Evolutionary conservation across 1,140 invertebrate genomes (phyloP).

Genomic region (Tetraneura akinire): DNA sequence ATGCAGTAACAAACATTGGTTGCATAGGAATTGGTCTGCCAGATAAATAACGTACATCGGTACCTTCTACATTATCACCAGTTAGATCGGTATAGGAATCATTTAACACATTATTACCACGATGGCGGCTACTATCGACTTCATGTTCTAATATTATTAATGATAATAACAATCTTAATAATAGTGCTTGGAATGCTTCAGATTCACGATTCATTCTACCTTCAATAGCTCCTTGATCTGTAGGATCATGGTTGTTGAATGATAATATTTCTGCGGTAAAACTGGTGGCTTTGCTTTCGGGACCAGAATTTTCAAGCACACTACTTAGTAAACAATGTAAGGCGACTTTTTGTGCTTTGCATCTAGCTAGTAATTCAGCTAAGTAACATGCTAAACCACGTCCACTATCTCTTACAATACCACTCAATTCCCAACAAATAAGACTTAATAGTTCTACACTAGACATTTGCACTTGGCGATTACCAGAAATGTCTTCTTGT

Average conservation of each 20-base stretch:
- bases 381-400: slow-evolving; percentile 82
- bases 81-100: slow-evolving; percentile 56
- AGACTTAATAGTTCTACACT: slow-evolving; percentile 77
- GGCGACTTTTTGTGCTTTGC: slow-evolving; percentile 87
- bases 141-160: slow-evolving; percentile 77
- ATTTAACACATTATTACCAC: slow-evolving; percentile 53
- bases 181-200: slow-evolving; percentile 43
- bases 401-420: slow-evolving; percentile 80
- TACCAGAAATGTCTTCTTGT: slow-evolving; percentile 74
- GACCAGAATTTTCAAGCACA: slow-evolving; percentile 67
- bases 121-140: slow-evolving; percentile 53
- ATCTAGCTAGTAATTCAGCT: slow-evolving; percentile 76
- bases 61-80: slow-evolving; percentile 52
- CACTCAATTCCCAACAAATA: slow-evolving; percentile 75
- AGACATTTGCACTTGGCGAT: slow-evolving; percentile 74
- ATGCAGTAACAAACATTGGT: slow-evolving; percentile 81
- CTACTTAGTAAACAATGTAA: slow-evolving; percentile 81
- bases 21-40: slow-evolving; percentile 76
- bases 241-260: slow-evolving; percentile 72
- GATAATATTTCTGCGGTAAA: slow-evolving; percentile 82
- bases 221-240: slow-evolving; percentile 62
- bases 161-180: slow-evolving; percentile 67
- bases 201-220: slow-evolving; percentile 66
- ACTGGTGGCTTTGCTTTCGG: slow-evolving; percentile 60
- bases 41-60: slow-evolving; percentile 66